A percentile compares a stretch with the other conserved stretches of the same genome.
phyloP scores from a whole-genome alignment of 2,888 invertebrate genomes.

The Melieria omissa region DNA sequence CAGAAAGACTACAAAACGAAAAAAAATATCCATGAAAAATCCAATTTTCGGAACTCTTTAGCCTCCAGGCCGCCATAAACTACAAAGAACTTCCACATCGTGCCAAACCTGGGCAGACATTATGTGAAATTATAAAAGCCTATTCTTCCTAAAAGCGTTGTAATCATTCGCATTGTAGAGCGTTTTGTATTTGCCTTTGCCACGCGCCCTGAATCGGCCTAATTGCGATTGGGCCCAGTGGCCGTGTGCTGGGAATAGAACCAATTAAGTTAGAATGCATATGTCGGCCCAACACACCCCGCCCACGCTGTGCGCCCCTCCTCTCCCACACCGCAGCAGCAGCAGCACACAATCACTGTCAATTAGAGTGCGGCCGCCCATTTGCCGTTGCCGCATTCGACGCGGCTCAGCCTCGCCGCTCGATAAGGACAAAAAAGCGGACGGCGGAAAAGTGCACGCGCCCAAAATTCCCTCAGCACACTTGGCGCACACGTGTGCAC shows the following conservation, averaged over 20 bases:
- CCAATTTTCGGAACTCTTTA: no score
- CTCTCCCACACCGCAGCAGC: neutral
- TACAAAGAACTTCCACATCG: no score
- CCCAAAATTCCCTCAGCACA: conserved; percentile 11
- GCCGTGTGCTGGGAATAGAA: conserved; percentile 29
- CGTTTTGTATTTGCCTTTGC: neutral
- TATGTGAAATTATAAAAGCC: no score
- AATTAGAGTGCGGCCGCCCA: conserved; percentile 13
- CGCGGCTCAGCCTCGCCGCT: conserved; percentile 24
- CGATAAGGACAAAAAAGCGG: conserved; percentile 23
- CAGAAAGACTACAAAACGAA: no score
- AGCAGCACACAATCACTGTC: conserved; percentile 5
- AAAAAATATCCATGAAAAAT: no score
- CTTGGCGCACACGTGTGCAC: conserved; percentile 10
- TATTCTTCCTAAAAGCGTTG: no score
- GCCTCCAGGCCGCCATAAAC: no score
- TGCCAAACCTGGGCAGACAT: no score
- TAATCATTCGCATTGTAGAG: no score
- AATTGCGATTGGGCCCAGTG: conserved; percentile 6
- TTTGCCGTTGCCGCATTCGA: neutral
- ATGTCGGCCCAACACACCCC: neutral
- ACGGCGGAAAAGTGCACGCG: conserved; percentile 22
- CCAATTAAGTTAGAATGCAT: conserved; percentile 33
- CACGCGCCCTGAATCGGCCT: conserved; percentile 18
- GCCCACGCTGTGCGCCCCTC: neutral